Base-by-base conservation (phyloP, 2,797 vertebrate genomes). In the Dendrocincla tyrannina region DNA sequence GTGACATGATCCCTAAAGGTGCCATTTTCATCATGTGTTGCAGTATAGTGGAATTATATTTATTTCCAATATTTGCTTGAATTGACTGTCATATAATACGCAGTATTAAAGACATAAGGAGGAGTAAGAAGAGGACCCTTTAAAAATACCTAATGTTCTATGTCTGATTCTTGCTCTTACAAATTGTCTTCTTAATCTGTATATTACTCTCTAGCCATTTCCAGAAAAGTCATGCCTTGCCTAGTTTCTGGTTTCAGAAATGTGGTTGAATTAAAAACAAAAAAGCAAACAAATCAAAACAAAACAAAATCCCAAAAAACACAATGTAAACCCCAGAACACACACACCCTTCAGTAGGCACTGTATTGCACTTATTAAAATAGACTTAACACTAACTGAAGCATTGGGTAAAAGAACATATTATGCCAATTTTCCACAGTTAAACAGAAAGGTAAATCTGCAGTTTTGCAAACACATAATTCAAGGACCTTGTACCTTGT, bases 291-390 rank as follows among this genome's bases (percentile, higher is more conserved):
- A 49, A 47, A 42, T 17, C 16, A 42, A 42, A 42, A 17, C 17
- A 63, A 27, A 53, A 3, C 4, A 23, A 52, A 47, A 9, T 2
- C 1, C 2, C 52, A n/a, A 2, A 32, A 2, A 22, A 3, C 7
- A 11, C 56, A 84, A 12, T 5, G 8, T 17, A 52, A 52, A 52
- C 28, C 50, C 27, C 10, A 13, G 30, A 84, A 33, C 5, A 3
- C 12, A 41, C 17, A 30, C 9, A 10, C 4, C 5, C 15, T 63
- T 17, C 13, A 63, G 5, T 30, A 73, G 32, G 11, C 4, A 13
- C 11, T 44, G 2, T n/a, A 39, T 25, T 60, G 6, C 10, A 63
- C 16, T 42, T 84, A 28, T 22, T 42, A 28, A 24, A 67, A n/a
- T 32, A 52, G 32, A 59, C 5, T 30, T 49, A 66, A 17, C 11